A percentile compares a stretch with the other conserved stretches of the same genome.
Conservation (phyloP, 2,113 vertebrate genomes). For the Paedocypris sp. region DNA sequence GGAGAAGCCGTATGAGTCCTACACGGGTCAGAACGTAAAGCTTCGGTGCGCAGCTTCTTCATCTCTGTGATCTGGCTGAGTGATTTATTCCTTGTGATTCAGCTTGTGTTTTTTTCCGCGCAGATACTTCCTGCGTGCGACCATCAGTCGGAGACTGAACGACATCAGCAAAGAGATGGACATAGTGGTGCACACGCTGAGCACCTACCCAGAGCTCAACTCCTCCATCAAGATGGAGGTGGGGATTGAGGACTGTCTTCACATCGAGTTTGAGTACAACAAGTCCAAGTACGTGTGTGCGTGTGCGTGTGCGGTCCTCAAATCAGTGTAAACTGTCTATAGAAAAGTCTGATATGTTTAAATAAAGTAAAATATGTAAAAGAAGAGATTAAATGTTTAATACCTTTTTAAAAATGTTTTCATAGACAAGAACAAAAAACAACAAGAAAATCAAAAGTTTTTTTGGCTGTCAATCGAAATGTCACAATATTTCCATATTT, state of each 20-base stretch:
- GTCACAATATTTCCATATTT: too few relatives aligned
- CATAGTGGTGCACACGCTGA: slow-evolving; percentile 91
- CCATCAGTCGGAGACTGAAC: slow-evolving; percentile 86
- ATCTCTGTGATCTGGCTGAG: too few relatives aligned
- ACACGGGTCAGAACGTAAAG: slow-evolving; percentile 97
- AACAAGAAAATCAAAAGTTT: neutral
- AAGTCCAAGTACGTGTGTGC: slow-evolving; percentile 93
- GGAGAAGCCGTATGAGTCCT: slow-evolving; percentile 95
- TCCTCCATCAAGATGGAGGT: slow-evolving; percentile 99
- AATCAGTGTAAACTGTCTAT: too few relatives aligned
- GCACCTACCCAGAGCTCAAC: slow-evolving; percentile 93
- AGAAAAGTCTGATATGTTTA: too few relatives aligned
- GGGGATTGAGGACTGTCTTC: slow-evolving; percentile 94
- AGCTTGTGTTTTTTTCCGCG: neutral
- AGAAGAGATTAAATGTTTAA: too few relatives aligned
- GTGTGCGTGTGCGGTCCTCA: too few relatives aligned
- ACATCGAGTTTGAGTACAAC: slow-evolving; percentile 98
- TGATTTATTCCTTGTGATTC: too few relatives aligned
- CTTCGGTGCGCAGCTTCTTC: slow-evolving; percentile 68
- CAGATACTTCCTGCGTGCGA: slow-evolving; percentile 94
- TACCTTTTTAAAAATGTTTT: too few relatives aligned
- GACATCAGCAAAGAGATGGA: slow-evolving; percentile 95
- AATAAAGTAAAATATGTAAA: too few relatives aligned
- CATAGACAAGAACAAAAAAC: too few relatives aligned
- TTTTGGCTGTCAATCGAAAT: too few relatives aligned